Evolutionary conservation across 2,113 vertebrate species (phyloP).

Genomic region (Pseudolaguvia tuberculata): DNA sequence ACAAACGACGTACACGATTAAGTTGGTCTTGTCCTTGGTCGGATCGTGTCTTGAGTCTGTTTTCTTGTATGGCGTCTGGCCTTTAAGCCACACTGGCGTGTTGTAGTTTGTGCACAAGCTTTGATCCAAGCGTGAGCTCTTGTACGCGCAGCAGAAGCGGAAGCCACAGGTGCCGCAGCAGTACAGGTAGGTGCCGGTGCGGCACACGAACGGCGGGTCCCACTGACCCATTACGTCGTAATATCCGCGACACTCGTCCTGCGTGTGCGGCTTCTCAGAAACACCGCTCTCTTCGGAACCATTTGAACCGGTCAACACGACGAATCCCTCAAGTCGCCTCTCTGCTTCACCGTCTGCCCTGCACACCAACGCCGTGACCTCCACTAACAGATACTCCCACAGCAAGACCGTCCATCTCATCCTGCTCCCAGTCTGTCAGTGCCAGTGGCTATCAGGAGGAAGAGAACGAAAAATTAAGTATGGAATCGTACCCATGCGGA

Average conservation of each 20-base stretch:
- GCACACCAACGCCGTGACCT: slow-evolving; percentile 86
- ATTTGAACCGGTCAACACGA: slow-evolving; percentile 88
- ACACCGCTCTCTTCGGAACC: slow-evolving; percentile 80
- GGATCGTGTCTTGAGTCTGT: slow-evolving; percentile 83
- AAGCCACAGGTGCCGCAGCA: slow-evolving; percentile 99
- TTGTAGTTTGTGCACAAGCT: slow-evolving; percentile 94
- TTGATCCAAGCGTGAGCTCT: slow-evolving; percentile 88
- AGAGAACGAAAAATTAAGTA: slow-evolving; percentile 58
- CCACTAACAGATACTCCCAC: slow-evolving; percentile 85
- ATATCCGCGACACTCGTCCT: slow-evolving; percentile 92
- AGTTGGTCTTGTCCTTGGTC: slow-evolving; percentile 97
- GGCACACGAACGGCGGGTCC: slow-evolving; percentile 95
- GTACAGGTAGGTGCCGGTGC: slow-evolving; percentile 92
- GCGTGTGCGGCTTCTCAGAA: slow-evolving; percentile 82
- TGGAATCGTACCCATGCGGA: slow-evolving; percentile 59
- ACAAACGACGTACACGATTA: slow-evolving; percentile 98
- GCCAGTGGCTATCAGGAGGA: slow-evolving; percentile 60
- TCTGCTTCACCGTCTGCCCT: slow-evolving; percentile 89
- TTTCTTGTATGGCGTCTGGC: slow-evolving; percentile 86
- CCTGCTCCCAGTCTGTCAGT: slow-evolving; percentile 51
- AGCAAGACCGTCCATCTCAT: slow-evolving; percentile 81
- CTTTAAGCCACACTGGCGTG: slow-evolving; percentile 88
- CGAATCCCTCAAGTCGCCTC: slow-evolving; percentile 81
- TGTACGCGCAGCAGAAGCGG: slow-evolving; percentile 95
- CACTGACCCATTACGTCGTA: slow-evolving; percentile 99